Evolutionary conservation across 2,113 vertebrate genomes (phyloP), one percentile per base, ranked within the genome.

Genomic region (Butorides virescens): DNA sequence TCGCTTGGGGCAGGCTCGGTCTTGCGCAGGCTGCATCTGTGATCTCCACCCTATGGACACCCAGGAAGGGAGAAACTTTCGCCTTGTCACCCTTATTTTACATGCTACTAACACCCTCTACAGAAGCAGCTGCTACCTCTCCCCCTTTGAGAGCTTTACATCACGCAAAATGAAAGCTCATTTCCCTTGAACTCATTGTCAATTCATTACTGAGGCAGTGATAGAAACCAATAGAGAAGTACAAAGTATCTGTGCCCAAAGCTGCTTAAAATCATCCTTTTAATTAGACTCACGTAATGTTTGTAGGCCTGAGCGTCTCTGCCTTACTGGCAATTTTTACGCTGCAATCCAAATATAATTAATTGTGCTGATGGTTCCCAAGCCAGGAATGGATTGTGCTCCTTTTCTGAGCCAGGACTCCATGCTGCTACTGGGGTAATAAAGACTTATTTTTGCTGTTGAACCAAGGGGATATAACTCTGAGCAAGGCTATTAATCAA

Each of bases 401-500:
- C 44, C 44, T 71, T 80, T 74, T 78, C 83, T 50, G 47, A 94
- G 95, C 86, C 88, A 94, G 90, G 76, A 84, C 82, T 92, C 42
- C 86, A 95, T 0, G 1, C 73, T 94, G 74, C 90, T 88, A n/a
- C 91, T 0, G 0, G 53, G 36, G 61, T 75, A 95, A 96, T 91
- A 91, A 94, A 94, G 95, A 93, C 61, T 74, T 84, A 92, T 44
- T 95, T 87, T 88, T 94, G 83, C 70, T 81, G 76, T 78, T 1
- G 20, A 95, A 96, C 49, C 70, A 75, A 81, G 72, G 65, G 91
- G 72, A 87, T 81, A 23, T 29, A 92, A 86, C 61, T 86, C 72
- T 18, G 49, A 95, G 66, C 65, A 71, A 92, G 75, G 68, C 88
- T 70, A 71, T 96, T 93, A 90, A 96, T 96, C 95, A 90, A 74